Conservation (phyloP, 1,140 invertebrate genomes). For the Bombus consobrinus region DNA sequence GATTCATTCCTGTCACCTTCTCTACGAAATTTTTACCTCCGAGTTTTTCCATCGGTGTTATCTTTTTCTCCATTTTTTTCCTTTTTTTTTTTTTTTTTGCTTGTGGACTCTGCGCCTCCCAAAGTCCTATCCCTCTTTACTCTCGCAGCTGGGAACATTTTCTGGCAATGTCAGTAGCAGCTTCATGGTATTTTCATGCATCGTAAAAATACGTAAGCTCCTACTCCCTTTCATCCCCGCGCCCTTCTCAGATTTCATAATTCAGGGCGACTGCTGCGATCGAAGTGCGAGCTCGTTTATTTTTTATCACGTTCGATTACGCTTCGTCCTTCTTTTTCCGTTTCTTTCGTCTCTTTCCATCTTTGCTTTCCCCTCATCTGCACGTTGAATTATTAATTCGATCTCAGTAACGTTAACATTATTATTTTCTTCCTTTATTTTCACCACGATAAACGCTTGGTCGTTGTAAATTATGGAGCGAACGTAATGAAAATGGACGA, state of each 20-base stretch:
- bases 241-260: neutral
- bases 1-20: neutral
- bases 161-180: neutral
- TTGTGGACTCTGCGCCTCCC: neutral
- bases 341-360: no score
- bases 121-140: neutral
- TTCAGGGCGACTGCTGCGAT: conserved; percentile 10
- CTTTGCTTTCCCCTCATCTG: neutral
- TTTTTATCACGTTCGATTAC: conserved; percentile 40
- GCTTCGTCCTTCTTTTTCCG: neutral
- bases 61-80: neutral
- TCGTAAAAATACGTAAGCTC: neutral
- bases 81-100: no score
- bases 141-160: neutral
- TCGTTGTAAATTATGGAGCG: no score
- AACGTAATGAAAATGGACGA: neutral
- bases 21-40: neutral
- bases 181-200: conserved; percentile 12
- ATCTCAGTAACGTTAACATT: conserved; percentile 2
- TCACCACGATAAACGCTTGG: neutral
- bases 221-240: neutral
- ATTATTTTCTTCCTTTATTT: neutral
- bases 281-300: conserved; percentile 22
- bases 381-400: conserved; percentile 36
- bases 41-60: neutral